Evolutionary conservation across 2,888 invertebrate genomes (phyloP).

Genomic region (Tetragonisca angustula): DNA sequence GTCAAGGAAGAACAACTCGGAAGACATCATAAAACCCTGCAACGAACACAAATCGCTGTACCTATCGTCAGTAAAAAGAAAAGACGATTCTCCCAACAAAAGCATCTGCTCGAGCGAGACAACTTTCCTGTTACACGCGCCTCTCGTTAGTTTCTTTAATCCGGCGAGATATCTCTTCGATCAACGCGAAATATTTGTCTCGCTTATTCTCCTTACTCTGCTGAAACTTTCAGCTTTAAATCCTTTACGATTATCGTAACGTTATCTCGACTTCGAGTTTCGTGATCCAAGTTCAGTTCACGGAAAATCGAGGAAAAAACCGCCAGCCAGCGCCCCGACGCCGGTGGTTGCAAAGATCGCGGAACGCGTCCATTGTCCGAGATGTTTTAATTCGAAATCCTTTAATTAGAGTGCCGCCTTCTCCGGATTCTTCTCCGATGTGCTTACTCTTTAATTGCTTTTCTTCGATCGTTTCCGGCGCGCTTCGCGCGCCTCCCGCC

Average conservation of each 20-base stretch:
- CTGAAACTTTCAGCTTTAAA: constrained; percentile 36
- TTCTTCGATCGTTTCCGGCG: constrained; percentile 55
- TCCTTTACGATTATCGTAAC: constrained; percentile 35
- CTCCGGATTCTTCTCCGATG: constrained; percentile 48
- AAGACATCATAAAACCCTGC: neutral
- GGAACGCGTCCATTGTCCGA: constrained; percentile 35
- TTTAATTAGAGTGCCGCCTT: constrained; percentile 63
- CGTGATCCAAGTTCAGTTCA: constrained; percentile 33
- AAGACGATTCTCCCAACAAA: neutral
- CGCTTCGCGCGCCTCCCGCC: constrained; percentile 23
- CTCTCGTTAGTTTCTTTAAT: constrained; percentile 32
- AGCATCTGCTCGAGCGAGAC: constrained; percentile 13
- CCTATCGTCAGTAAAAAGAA: neutral
- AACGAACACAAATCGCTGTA: neutral
- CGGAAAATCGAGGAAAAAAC: neutral
- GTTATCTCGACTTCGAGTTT: constrained; percentile 16
- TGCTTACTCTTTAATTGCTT: constrained; percentile 71
- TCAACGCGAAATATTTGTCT: constrained; percentile 44
- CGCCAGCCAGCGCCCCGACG: neutral
- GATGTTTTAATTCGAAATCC: constrained; percentile 68
- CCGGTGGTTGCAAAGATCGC: neutral
- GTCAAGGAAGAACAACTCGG: neutral
- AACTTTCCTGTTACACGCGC: constrained; percentile 30
- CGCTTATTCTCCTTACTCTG: neutral
- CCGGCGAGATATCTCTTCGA: constrained; percentile 52